Conservation (phyloP, 2,113 vertebrate species). For the Dendrocopos noguchii region DNA sequence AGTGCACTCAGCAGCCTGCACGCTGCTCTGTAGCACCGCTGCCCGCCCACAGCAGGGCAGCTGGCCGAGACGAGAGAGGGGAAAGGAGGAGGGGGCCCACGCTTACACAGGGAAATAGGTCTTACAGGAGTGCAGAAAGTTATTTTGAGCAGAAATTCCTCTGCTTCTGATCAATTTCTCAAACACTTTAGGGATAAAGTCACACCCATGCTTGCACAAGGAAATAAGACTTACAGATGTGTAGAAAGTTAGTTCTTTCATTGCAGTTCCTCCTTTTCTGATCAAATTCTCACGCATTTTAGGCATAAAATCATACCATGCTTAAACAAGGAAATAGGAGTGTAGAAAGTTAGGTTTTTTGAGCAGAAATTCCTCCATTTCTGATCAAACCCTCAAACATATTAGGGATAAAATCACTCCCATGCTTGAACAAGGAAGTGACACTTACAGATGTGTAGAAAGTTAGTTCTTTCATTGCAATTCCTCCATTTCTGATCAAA, state of each 20-base stretch:
- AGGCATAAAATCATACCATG: no score
- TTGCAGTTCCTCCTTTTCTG: no score
- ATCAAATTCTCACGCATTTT: no score
- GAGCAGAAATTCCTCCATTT: neutral
- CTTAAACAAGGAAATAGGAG: no score
- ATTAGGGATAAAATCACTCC: neutral
- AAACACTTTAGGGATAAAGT: neutral
- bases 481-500: no score
- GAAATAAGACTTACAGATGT: no score
- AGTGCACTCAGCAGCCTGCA: neutral
- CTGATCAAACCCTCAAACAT: neutral
- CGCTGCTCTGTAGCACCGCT: neutral
- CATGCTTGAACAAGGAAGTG: neutral
- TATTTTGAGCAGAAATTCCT: neutral
- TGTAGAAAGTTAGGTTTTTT: no score
- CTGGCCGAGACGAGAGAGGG: neutral
- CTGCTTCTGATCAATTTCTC: neutral
- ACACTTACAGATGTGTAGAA: no score
- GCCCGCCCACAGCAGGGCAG: neutral
- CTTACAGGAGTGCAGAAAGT: no score
- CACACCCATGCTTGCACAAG: neutral
- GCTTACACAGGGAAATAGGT: neutral
- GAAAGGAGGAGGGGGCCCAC: rapidly evolving
- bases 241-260: no score
- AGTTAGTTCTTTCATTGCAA: no score